Evolutionary conservation across 2,888 invertebrate genomes (phyloP).

Genomic region (Apodemia duryi): DNA sequence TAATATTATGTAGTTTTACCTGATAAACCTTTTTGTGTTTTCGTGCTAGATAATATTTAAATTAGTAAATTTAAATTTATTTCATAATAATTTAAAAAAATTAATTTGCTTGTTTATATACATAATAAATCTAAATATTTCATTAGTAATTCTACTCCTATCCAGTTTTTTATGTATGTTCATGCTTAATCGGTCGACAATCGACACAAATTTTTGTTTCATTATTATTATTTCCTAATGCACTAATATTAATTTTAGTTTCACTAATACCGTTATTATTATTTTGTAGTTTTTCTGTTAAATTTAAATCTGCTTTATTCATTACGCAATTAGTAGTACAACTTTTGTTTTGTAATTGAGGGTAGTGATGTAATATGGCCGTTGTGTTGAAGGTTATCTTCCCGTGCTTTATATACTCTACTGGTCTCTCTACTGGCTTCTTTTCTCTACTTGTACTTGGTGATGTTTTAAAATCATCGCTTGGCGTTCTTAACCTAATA

Average conservation of each 20-base stretch:
- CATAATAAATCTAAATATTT: no score
- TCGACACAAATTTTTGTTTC: constrained; percentile 62
- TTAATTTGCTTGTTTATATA: no score
- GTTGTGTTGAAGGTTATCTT: constrained; percentile 72
- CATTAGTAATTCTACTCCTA: no score
- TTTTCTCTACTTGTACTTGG: constrained; percentile 58
- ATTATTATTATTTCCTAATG: constrained; percentile 51
- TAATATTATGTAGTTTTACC: no score
- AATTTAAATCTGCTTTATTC: constrained; percentile 55
- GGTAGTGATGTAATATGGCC: constrained; percentile 70
- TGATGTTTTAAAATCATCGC: constrained; percentile 41
- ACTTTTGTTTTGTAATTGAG: constrained; percentile 54
- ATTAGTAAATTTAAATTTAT: no score
- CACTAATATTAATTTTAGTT: constrained; percentile 33
- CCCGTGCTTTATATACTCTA: constrained; percentile 64
- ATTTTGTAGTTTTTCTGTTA: constrained; percentile 41
- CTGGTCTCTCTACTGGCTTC: constrained; percentile 54
- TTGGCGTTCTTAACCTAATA: constrained; percentile 43
- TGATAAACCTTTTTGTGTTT: no score
- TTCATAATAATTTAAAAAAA: no score
- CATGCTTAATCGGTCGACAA: no score
- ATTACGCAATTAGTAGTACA: constrained; percentile 36
- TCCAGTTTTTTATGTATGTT: no score
- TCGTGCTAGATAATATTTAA: no score
- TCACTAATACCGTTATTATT: constrained; percentile 57